A percentile compares a stretch with the other conserved stretches of the same genome.
These are phyloP conservation scores for Apostichopus leukothele DNA, from an alignment of 53 echinoderm and acorn worm species.

Conservation along the genomic window DNA sequence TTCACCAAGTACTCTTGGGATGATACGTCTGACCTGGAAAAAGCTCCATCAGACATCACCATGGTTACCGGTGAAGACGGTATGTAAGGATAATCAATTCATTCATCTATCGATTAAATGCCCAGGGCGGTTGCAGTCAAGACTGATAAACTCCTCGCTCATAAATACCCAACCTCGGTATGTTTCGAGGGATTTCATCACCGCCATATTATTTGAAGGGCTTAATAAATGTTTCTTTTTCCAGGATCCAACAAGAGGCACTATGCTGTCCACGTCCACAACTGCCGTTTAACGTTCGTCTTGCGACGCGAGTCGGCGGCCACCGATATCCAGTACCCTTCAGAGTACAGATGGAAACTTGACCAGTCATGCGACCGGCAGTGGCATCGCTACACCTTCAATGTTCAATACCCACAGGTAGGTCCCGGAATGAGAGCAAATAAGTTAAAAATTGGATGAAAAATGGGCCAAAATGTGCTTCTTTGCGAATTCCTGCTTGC, in stretches of 20 bases:
- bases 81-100: neutral
- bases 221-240: neutral
- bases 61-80: neutral
- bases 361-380: slow-evolving; percentile 84
- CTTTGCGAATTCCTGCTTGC: too few relatives aligned
- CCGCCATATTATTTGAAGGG: too few relatives aligned
- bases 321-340: slow-evolving; percentile 62
- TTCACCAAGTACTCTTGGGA: too few relatives aligned
- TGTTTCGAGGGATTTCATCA: too few relatives aligned
- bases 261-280: slow-evolving; percentile 90
- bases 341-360: slow-evolving; percentile 93
- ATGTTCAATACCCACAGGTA: slow-evolving; percentile 62
- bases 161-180: too few relatives aligned
- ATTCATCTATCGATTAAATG: neutral
- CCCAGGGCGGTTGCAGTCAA: too few relatives aligned
- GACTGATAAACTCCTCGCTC: too few relatives aligned
- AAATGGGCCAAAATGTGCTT: too few relatives aligned
- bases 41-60: too few relatives aligned
- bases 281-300: slow-evolving; percentile 88
- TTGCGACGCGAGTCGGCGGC: slow-evolving; percentile 62
- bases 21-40: too few relatives aligned
- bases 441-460: too few relatives aligned
- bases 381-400: slow-evolving; percentile 97
- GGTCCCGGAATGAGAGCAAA: neutral
- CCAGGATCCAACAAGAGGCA: slow-evolving; percentile 85